Evolutionary conservation across 2,888 invertebrate species (phyloP), one percentile per base, ranked within the genome.

Genomic region (Galerucella nymphaeae): DNA sequence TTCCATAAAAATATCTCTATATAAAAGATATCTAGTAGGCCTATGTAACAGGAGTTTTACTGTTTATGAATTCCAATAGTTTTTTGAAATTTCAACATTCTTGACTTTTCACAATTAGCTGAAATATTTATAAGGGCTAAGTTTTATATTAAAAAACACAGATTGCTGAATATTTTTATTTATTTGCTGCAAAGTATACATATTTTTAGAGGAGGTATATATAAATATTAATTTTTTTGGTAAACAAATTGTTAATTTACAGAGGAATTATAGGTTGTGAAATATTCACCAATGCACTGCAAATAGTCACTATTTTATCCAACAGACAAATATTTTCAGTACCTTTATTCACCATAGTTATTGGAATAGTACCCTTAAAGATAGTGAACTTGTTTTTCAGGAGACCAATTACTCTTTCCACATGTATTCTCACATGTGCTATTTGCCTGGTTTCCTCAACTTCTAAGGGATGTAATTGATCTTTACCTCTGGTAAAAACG

Each of bases 341-440:
- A 14, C 10, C 48, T 48, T 30, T 30, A 5, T 62, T 63, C 16
- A 63, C 10, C 63, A 63, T 48, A 14, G 61, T 66, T 42, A 72
- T 72, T 38, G 68, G 68, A 5, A 72, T 53, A 11, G 67, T 18
- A 14, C 53, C 64, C 53, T 65, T 72, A 16, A 68, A 72, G 63
- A 72, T 71, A 10, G n/a, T 71, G 55, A 71, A 71, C 38, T 71
- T 66, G 30, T 71, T 71, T 58, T 71, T 38, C 16, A 66, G 1
- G 11, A 71, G 41, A 67, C 67, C 72, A 48, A 72, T 72, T 38
- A 72, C 67, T 66, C 66, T 63, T 58, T 72, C 72, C n/a, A 72
- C 18, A 55, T 72, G 72, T 48, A 72, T 68, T 66, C 67, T 67
- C 20, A 72, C 72, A 63, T 67, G 72, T 18, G 67, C 67, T 48